Evolutionary conservation across 2,888 invertebrate species (phyloP).

Genomic region (Thymelicus acteon): DNA sequence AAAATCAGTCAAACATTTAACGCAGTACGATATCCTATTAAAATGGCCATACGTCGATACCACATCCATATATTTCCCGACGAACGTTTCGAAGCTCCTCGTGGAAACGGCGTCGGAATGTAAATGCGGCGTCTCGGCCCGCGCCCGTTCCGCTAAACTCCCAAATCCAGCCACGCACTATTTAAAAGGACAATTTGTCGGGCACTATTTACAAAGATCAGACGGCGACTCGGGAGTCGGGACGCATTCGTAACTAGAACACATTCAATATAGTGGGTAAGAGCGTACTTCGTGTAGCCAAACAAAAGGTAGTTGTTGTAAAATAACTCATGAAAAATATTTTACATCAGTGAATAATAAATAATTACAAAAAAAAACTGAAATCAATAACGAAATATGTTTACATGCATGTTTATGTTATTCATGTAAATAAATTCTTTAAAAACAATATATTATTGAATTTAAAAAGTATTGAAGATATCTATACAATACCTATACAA

Average conservation of each 20-base stretch:
- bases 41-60: not conserved
- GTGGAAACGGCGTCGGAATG: slow-evolving; percentile 42
- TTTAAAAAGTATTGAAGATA: too few species aligned
- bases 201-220: slow-evolving; percentile 50
- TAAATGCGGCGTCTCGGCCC: slow-evolving; percentile 47
- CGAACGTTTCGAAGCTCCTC: not conserved
- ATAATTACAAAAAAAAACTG: too few species aligned
- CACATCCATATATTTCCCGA: not conserved
- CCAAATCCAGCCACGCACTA: slow-evolving; percentile 44
- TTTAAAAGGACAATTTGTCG: slow-evolving; percentile 60
- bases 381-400: too few species aligned
- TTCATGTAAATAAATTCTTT: too few species aligned
- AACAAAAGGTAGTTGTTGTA: not conserved
- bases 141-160: slow-evolving; percentile 49
- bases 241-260: slow-evolving; percentile 23
- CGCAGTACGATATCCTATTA: too few species aligned
- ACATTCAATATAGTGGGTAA: not conserved
- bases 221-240: slow-evolving; percentile 2
- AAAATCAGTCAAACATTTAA: too few species aligned
- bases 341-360: too few species aligned
- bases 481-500: too few species aligned
- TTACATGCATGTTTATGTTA: too few species aligned
- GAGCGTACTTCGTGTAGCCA: not conserved
- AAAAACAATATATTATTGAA: too few species aligned
- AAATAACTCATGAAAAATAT: not conserved